These are phyloP conservation scores for Labeo calbasu DNA, from an alignment of 2,797 vertebrate species.

Conservation along the genomic window DNA sequence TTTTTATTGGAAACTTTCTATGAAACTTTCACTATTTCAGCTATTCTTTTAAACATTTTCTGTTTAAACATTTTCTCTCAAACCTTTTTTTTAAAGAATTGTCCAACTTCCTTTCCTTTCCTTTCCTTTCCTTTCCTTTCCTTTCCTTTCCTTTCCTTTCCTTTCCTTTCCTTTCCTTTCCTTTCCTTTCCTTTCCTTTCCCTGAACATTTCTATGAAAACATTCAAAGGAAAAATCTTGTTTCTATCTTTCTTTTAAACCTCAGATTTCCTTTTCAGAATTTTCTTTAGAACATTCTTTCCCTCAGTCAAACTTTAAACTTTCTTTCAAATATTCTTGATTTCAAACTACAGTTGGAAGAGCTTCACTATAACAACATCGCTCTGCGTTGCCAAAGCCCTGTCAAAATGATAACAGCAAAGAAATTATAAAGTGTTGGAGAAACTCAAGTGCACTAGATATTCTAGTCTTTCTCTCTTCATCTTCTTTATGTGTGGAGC, in stretches of 20 bases:
- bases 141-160: background rate
- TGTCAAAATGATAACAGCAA: conserved; percentile 30
- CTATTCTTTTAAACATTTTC: background rate
- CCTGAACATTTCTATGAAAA: background rate
- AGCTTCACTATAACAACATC: background rate
- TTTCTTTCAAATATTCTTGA: no score
- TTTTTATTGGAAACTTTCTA: background rate
- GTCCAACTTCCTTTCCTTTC: background rate
- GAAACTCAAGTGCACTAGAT: conserved; percentile 10
- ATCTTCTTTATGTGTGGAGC: conserved; percentile 43
- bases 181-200: conserved; percentile 25
- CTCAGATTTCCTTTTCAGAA: background rate
- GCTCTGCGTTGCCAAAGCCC: conserved; percentile 50
- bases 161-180: conserved; percentile 28
- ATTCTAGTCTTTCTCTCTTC: conserved; percentile 32
- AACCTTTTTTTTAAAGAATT: background rate
- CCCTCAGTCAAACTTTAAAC: background rate
- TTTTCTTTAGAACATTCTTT: background rate
- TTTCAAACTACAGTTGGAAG: background rate
- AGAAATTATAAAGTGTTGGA: conserved; percentile 11
- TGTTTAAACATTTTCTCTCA: background rate
- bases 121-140: no score
- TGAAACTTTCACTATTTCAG: background rate
- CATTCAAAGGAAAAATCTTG: background rate
- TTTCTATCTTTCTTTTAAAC: background rate